Base-by-base conservation (phyloP, 2,888 invertebrate genomes). In the Herminia tarsipennalis region DNA sequence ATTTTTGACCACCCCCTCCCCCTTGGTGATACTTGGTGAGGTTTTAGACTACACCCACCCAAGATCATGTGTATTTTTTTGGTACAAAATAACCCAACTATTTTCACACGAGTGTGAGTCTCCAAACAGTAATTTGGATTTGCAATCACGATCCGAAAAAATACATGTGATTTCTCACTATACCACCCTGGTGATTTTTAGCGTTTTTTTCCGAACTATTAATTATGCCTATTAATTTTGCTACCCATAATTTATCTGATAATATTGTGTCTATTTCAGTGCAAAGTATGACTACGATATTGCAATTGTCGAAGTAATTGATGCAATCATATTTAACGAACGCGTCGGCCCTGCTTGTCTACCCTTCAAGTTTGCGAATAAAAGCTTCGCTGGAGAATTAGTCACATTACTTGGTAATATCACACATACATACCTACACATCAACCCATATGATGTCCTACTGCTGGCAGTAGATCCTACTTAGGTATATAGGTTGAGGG, bases 301-400 rank as follows among this genome's bases (percentile, higher is more conserved):
- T 16, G 93, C 91, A 0, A 43, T 95, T 0, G 38, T 94, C 0
- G 70, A 59, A 24, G 70, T 92, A 0, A 14, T 13, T 0, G 46
- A 40, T 0, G 3, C 18, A 0, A 94, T 95, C 0, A 8, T 5
- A 5, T 94, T 92, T 66, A 92, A 76, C 38, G 70, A 83, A 0
- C 71, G 75, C 27, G 93, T 95, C 1, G 93, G 93, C 0, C 94
- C 95, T 0, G 93, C 81, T 13, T 95, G 95, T 64, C 69, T 95
- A 28, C 95, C 95, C 0, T 94, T 94, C 74, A 86, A 86, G 38
- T 92, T 51, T 36, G 17, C 4, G 0, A 62, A 53, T 25, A 42
- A 36, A 0, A 61, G 78, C 53, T 82, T 93, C 10, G 66, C 72
- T 3, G 86, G 86, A 0, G 36, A 58, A 1, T 70, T 54, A 8